Evolutionary conservation across 2,888 invertebrate genomes (phyloP).

Genomic region (Amaurobius ferox): DNA sequence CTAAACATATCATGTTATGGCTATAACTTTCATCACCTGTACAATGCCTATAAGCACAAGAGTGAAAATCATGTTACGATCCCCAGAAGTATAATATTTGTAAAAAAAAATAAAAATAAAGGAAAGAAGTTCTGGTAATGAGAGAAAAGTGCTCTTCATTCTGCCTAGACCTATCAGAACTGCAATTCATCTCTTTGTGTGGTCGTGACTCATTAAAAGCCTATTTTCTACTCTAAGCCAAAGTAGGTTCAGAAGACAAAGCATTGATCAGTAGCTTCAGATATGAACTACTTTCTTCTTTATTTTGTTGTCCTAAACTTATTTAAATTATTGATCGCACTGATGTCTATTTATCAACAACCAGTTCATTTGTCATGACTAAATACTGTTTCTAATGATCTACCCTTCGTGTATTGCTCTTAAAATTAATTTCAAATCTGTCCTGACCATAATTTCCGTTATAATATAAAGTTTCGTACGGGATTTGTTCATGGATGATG

Average conservation of each 20-base stretch:
- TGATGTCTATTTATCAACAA: no score
- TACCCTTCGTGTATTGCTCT: no score
- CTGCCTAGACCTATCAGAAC: constrained; percentile 33
- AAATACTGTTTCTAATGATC: no score
- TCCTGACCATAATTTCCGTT: no score
- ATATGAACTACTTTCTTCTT: neutral
- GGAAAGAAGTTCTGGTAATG: constrained; percentile 1
- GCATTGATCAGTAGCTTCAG: constrained; percentile 12
- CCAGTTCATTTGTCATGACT: no score
- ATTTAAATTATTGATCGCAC: no score
- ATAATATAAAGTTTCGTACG: no score
- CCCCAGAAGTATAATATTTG: constrained; percentile 11
- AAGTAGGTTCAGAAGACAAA: constrained; percentile 24
- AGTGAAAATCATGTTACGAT: constrained; percentile 11
- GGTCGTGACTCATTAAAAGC: constrained; percentile 66
- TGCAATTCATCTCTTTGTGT: constrained; percentile 44
- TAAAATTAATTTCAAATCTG: no score
- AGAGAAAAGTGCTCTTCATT: constrained; percentile 40
- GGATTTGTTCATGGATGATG: no score
- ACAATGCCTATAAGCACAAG: neutral
- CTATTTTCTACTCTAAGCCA: constrained; percentile 1
- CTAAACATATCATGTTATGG: neutral
- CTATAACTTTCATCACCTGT: constrained; percentile 34
- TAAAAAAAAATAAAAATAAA: neutral
- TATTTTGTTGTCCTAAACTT: no score